Percentiles rank a stretch among this genome's conserved stretches.
These are phyloP conservation scores for Nyctibius grandis DNA, from an alignment of 2,797 vertebrate genomes.

Conservation along the genomic window DNA sequence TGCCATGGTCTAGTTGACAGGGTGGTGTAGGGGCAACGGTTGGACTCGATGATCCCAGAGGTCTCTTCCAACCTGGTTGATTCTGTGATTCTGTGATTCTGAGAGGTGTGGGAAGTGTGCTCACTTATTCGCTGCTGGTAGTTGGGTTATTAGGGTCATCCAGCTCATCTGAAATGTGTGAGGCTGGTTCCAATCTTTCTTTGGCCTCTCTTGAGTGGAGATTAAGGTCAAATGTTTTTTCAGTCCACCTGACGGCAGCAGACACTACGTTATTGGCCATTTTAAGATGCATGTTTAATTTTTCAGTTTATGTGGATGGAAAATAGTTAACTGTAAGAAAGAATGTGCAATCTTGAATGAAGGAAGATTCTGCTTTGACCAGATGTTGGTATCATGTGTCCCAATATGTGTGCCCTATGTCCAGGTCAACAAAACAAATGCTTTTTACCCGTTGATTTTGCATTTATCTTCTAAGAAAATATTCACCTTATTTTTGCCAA, in stretches of 20 bases:
- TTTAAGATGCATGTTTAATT: background rate
- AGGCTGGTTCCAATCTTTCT: background rate
- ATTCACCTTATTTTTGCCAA: background rate
- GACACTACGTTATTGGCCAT: background rate
- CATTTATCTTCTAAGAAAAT: background rate
- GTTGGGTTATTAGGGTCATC: background rate
- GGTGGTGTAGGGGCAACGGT: too few species aligned
- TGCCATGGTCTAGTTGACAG: too few species aligned
- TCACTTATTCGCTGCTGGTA: background rate
- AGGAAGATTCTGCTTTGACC: background rate
- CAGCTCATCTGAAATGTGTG: background rate
- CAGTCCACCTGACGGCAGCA: background rate
- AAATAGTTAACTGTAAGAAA: background rate
- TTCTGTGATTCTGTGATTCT: too few species aligned
- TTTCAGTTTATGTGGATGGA: background rate
- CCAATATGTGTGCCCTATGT: background rate
- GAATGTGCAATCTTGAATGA: background rate
- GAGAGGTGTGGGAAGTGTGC: accelerated
- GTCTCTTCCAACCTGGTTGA: too few species aligned
- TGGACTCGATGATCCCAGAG: too few species aligned
- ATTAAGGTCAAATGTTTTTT: background rate
- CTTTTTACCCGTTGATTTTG: background rate
- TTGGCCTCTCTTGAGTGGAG: background rate
- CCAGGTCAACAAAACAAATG: background rate
- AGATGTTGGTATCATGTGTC: background rate